Conservation (phyloP, 2,797 vertebrate species). For the Ctenochaetus hawaiiensis region DNA sequence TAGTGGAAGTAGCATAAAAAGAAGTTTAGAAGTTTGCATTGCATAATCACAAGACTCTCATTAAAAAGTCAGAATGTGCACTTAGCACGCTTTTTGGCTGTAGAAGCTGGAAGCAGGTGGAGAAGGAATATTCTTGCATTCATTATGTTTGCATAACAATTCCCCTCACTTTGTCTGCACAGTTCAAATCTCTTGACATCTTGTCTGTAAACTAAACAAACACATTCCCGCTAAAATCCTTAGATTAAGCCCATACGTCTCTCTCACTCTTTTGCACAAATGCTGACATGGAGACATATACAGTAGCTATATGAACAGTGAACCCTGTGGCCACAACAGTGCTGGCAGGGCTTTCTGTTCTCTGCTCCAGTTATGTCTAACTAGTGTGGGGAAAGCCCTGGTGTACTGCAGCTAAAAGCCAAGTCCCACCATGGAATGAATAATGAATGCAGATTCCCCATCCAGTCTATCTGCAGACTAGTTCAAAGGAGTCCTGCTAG, state of each 20-base stretch:
- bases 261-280: not conserved
- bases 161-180: conserved; percentile 9
- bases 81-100: conserved; percentile 15
- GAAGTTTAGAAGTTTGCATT: conserved; percentile 8
- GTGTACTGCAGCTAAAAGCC: conserved; percentile 76
- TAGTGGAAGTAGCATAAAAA: conserved; percentile 17
- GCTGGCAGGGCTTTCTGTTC: conserved; percentile 43
- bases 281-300: not conserved
- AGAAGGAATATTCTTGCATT: conserved; percentile 19
- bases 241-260: not conserved
- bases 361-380: conserved; percentile 68
- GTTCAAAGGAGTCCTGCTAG: conserved; percentile 75
- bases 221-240: not conserved
- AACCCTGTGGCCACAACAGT: conserved; percentile 24
- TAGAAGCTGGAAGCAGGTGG: conserved; percentile 23
- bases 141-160: conserved; percentile 50
- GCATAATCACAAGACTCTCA: conserved; percentile 43
- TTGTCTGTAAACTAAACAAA: conserved; percentile 30
- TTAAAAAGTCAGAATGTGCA: conserved; percentile 50
- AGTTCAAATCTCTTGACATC: conserved; percentile 39
- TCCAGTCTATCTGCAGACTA: conserved; percentile 58
- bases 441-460: conserved; percentile 79
- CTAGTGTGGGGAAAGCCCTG: conserved; percentile 70
- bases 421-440: conserved; percentile 70
- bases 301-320: conserved; percentile 10